These are phyloP conservation scores for Eupithecia vulgata DNA, from an alignment of 2,888 invertebrate species.

Conservation along the genomic window DNA sequence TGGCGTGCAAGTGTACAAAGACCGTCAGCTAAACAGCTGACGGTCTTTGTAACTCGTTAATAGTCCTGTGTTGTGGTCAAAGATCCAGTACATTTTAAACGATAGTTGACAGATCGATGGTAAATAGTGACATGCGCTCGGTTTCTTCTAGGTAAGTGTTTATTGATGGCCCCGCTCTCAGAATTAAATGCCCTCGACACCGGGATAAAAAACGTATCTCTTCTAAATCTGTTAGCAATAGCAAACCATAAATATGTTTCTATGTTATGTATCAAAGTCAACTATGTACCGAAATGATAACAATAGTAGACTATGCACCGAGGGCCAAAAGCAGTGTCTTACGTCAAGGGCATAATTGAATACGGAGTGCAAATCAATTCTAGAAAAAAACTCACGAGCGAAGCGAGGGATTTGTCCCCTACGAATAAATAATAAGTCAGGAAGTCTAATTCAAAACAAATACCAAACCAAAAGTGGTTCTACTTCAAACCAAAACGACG, in stretches of 20 bases:
- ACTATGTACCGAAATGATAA: not conserved
- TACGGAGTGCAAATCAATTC: not conserved
- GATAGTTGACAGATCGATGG: not conserved
- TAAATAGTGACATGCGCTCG: not conserved
- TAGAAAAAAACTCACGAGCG: too few species aligned
- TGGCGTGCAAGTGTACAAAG: not conserved
- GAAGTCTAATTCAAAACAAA: too few species aligned
- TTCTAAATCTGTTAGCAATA: not conserved
- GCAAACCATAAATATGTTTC: not conserved
- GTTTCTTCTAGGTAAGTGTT: not conserved
- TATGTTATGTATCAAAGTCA: not conserved
- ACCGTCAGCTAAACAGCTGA: too few species aligned
- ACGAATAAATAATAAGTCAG: too few species aligned
- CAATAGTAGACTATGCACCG: not conserved
- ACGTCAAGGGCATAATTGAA: not conserved
- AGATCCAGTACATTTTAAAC: not conserved
- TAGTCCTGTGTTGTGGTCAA: not conserved
- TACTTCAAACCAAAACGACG: too few species aligned
- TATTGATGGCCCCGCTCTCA: slow-evolving; percentile 3
- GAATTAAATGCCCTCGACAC: not conserved
- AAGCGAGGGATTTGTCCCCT: too few species aligned
- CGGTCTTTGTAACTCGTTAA: not conserved
- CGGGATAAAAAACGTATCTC: not conserved
- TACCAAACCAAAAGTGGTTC: too few species aligned
- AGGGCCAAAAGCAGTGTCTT: not conserved